phyloP scores from a whole-genome alignment of 2,797 vertebrate genomes.

The Antrozous pallidus region DNA sequence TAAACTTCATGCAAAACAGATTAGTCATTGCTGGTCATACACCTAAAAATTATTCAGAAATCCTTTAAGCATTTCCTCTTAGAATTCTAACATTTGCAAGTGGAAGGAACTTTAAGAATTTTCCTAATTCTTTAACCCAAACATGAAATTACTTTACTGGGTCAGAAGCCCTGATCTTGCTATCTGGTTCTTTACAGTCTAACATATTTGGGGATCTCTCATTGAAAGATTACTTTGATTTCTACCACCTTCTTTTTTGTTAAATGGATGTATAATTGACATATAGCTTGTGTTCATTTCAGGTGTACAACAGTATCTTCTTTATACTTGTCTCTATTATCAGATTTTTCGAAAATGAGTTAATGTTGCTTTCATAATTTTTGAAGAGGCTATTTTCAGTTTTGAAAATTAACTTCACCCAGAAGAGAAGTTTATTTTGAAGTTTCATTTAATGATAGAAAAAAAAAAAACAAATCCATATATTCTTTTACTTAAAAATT shows the following conservation, averaged over 20 bases:
- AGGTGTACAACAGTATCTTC: neutral
- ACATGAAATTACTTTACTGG: neutral
- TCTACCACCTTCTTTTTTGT: neutral
- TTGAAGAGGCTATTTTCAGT: neutral
- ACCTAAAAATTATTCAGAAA: neutral
- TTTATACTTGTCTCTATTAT: neutral
- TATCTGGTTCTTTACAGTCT: neutral
- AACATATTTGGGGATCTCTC: neutral
- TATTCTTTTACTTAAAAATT: neutral
- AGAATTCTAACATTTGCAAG: neutral
- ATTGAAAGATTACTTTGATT: neutral
- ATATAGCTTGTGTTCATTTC: neutral
- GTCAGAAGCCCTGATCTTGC: neutral
- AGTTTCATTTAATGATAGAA: neutral
- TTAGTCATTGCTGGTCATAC: neutral
- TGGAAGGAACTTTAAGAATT: neutral
- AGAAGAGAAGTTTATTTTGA: neutral
- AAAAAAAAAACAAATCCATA: neutral
- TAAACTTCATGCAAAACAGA: neutral
- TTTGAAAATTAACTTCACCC: neutral
- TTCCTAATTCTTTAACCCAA: neutral
- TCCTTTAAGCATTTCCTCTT: neutral
- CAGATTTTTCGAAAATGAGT: neutral
- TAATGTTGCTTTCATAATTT: neutral
- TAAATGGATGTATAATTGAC: neutral